Conservation (phyloP, 2,797 vertebrate genomes). For the Argentina silus region DNA sequence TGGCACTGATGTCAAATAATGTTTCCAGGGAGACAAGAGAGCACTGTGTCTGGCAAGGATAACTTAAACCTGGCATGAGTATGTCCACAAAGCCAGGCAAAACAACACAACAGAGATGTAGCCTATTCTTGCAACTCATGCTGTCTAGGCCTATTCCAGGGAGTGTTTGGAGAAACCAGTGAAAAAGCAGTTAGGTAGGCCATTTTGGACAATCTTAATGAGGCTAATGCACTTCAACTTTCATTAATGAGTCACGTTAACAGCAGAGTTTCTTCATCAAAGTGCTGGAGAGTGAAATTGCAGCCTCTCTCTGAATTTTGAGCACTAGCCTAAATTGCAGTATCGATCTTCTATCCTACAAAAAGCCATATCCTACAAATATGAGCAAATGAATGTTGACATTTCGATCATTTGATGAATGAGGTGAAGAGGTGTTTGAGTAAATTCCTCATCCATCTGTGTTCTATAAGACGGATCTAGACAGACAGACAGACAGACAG, state of each 20-base stretch:
- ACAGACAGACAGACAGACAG: too few species aligned
- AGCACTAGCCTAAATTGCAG: background rate
- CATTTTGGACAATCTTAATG: background rate
- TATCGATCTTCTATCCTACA: background rate
- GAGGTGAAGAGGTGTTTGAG: too few species aligned
- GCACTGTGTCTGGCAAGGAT: background rate
- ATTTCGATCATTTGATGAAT: too few species aligned
- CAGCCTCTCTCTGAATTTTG: background rate
- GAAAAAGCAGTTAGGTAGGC: background rate
- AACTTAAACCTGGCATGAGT: background rate
- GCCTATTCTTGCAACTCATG: background rate
- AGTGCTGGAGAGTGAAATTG: background rate
- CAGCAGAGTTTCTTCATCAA: background rate
- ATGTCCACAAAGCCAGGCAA: too few species aligned
- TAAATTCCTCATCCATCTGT: background rate
- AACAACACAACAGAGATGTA: too few species aligned
- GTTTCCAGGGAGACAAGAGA: background rate
- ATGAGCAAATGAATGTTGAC: too few species aligned
- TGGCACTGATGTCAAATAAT: background rate
- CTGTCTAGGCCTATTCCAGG: background rate
- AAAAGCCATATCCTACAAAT: background rate
- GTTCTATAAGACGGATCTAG: background rate
- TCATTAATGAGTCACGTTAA: background rate
- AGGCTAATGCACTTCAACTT: background rate
- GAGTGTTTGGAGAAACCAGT: background rate